Evolutionary conservation across 1,140 invertebrate species (phyloP).

Genomic region (Eubasilissa regina): DNA sequence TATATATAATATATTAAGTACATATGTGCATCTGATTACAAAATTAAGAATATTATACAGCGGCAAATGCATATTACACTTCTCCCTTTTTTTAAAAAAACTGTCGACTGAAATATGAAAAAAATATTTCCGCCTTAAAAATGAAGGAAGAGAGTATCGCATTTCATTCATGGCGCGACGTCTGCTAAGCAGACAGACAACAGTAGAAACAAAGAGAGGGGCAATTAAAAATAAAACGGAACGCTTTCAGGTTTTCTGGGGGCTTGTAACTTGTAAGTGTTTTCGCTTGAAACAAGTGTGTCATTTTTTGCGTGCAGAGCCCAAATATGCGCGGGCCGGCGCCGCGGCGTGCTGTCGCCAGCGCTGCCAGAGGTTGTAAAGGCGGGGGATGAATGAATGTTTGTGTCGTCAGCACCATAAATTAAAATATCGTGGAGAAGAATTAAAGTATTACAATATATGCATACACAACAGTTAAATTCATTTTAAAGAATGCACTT

Average conservation of each 20-base stretch:
- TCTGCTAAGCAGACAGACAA: conserved; percentile 27
- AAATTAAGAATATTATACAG: too few species aligned
- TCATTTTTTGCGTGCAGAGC: conserved; percentile 25
- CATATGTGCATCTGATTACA: too few species aligned
- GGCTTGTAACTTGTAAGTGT: conserved; percentile 38
- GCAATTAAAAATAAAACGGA: conserved; percentile 46
- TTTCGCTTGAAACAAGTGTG: conserved; percentile 43
- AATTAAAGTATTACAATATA: too few species aligned
- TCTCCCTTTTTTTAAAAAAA: not conserved
- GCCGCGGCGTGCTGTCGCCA: conserved; percentile 38
- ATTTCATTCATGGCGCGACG: conserved; percentile 45
- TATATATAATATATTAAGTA: too few species aligned
- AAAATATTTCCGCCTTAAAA: conserved; percentile 44
- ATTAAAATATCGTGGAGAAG: not conserved
- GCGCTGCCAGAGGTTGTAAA: conserved; percentile 25
- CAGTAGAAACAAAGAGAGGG: conserved; percentile 37
- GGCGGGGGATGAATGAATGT: conserved; percentile 15
- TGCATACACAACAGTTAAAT: too few species aligned
- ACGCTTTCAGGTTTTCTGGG: conserved; percentile 37
- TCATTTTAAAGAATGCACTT: too few species aligned
- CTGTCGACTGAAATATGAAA: not conserved
- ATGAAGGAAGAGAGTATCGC: conserved; percentile 40
- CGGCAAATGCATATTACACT: too few species aligned
- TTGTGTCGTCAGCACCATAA: not conserved
- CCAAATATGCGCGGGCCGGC: not conserved